These are phyloP conservation scores for Mungos mungo DNA, from an alignment of 2,113 vertebrate genomes.

Conservation along the genomic window DNA sequence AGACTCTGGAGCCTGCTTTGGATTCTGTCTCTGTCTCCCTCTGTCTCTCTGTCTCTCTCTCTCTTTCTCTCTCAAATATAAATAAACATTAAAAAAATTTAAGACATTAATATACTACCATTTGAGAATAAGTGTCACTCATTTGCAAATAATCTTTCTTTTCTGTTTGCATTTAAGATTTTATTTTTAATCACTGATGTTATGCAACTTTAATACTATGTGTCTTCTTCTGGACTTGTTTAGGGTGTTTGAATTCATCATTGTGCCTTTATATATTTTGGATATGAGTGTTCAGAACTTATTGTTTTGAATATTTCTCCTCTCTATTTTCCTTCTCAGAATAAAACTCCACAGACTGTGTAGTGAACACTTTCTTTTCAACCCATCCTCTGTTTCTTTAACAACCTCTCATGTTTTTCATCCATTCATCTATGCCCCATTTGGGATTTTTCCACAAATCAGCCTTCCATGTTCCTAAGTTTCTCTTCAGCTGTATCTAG, in stretches of 20 bases:
- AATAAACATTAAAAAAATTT: not conserved
- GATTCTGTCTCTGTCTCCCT: no score
- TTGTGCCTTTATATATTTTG: not conserved
- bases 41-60: no score
- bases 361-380: not conserved
- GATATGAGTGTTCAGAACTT: not conserved
- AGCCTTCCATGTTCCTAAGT: not conserved
- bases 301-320: not conserved
- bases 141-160: not conserved
- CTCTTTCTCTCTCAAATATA: no score
- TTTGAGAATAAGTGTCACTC: not conserved
- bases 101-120: not conserved
- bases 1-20: no score
- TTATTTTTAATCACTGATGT: not conserved
- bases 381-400: not conserved
- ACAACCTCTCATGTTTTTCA: not conserved
- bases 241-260: not conserved
- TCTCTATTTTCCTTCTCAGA: not conserved
- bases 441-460: not conserved
- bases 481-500: not conserved
- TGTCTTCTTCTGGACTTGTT: not conserved
- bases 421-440: not conserved
- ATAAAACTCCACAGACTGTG: not conserved
- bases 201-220: not conserved
- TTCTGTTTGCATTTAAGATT: not conserved